Percentiles rank a stretch among this genome's conserved stretches.
These are phyloP conservation scores for Metridium senile DNA, from an alignment of 92 coral and sea anemone genomes.

Conservation along the genomic window DNA sequence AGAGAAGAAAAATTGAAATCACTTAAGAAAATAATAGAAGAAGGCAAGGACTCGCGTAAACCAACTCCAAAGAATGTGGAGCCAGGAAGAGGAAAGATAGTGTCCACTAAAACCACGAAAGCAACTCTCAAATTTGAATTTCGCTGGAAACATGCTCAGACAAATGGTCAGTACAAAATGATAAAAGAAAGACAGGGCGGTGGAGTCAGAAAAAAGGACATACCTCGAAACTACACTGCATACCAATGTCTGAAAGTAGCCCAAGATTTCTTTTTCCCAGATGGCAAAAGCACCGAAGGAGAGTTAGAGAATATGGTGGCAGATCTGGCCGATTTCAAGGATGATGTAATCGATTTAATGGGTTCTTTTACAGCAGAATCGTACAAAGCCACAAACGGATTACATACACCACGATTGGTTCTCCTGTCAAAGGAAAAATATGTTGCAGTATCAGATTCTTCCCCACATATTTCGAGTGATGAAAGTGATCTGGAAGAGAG, in stretches of 20 bases:
- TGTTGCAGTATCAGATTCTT: neutral
- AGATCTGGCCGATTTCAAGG: conserved; percentile 45
- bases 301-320: conserved; percentile 32
- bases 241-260: conserved; percentile 29
- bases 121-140: conserved; percentile 44
- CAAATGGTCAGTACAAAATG: conserved; percentile 38
- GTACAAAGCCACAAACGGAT: conserved; percentile 25
- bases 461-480: neutral
- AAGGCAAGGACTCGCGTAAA: conserved; percentile 2
- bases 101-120: conserved; percentile 23
- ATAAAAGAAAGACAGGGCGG: conserved; percentile 33
- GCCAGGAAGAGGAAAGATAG: neutral
- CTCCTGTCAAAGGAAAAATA: conserved; percentile 6
- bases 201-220: conserved; percentile 27
- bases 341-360: conserved; percentile 29
- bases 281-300: conserved; percentile 46
- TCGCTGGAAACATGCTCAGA: conserved; percentile 50
- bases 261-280: conserved; percentile 46
- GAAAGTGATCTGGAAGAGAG: conserved; percentile 11
- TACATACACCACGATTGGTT: conserved; percentile 36
- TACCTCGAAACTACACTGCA: conserved; percentile 28
- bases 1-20: conserved; percentile 10
- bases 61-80: neutral
- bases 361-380: conserved; percentile 45
- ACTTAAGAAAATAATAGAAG: conserved; percentile 3